Conservation (phyloP, 2,797 vertebrate genomes). For the Anas flavirostris region DNA sequence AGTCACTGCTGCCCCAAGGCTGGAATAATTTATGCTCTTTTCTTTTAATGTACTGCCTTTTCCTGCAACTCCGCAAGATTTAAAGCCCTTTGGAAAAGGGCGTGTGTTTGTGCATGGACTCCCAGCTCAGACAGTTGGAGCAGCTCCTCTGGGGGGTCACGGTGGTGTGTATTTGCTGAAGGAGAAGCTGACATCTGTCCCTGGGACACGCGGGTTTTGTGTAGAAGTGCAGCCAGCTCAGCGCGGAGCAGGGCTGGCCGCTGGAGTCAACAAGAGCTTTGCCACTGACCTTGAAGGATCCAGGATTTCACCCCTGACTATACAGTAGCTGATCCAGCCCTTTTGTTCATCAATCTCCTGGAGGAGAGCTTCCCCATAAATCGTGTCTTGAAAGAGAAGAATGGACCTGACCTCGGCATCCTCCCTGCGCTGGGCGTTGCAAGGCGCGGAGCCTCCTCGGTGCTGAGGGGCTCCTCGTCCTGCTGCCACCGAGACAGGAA, state of each 20-base stretch:
- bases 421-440: rapidly evolving
- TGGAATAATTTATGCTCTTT: neutral
- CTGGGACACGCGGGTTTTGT: neutral
- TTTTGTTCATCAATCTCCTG: constrained; percentile 12
- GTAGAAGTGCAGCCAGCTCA: neutral
- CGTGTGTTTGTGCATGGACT: rapidly evolving
- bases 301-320: neutral
- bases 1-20: neutral
- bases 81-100: neutral
- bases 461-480: rapidly evolving
- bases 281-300: constrained; percentile 40
- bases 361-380: neutral
- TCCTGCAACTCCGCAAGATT: neutral
- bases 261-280: neutral
- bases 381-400: constrained; percentile 21
- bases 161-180: neutral
- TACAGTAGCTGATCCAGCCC: constrained; percentile 12
- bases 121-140: neutral
- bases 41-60: neutral
- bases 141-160: neutral
- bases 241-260: neutral
- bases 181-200: neutral
- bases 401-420: neutral
- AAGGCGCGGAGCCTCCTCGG: neutral
- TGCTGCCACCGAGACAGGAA: rapidly evolving